Evolutionary conservation across 2,113 vertebrate genomes (phyloP), one percentile per base, ranked within the genome.

Genomic region (Columbina picui): DNA sequence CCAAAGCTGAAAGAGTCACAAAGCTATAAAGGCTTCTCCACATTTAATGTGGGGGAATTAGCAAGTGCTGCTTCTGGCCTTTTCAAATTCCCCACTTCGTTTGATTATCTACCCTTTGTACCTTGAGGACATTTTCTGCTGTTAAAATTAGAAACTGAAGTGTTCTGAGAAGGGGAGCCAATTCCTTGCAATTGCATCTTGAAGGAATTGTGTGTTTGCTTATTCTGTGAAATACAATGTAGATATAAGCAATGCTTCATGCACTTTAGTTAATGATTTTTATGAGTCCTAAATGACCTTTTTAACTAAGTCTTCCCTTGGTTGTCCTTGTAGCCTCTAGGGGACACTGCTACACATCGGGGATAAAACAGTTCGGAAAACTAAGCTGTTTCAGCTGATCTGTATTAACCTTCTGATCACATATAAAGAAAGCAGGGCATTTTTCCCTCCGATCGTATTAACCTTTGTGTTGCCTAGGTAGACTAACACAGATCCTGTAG

Each of bases 261-360:
- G 61, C 70, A 92, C 43, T 96, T 93, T 55, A 69, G 29, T 90
- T 95, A 95, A 90, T 84, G 32, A 16, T 17, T 84, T 92, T 88
- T 84, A 83, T 74, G 60, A 95, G 47, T 94, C 39, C 60, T 78
- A 55, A 86, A 89, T 61, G 71, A 55, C 57, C 64, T 95, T 96
- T 91, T 32, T 47, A 38, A 68, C 6, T 17, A 41, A 43, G 34
- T 32, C 52, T 89, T 78, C 27, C 13, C 32, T 56, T 73, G 36
- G 50, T 67, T 90, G 14, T 36, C 23, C 86, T 55, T 71, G 34
- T 17, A 80, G 34, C 77, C 61, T 91, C 50, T 34, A 39, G 2
- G 2, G 70, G 20, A 68, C 47, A 87, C 23, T 84, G 26, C 27
- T 89, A 78, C 29, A 32, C n/a, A 59, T 67, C 26, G 45, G 29